Evolutionary conservation across 2,113 vertebrate species (phyloP).

Genomic region (Anarrhichthys ocellatus): DNA sequence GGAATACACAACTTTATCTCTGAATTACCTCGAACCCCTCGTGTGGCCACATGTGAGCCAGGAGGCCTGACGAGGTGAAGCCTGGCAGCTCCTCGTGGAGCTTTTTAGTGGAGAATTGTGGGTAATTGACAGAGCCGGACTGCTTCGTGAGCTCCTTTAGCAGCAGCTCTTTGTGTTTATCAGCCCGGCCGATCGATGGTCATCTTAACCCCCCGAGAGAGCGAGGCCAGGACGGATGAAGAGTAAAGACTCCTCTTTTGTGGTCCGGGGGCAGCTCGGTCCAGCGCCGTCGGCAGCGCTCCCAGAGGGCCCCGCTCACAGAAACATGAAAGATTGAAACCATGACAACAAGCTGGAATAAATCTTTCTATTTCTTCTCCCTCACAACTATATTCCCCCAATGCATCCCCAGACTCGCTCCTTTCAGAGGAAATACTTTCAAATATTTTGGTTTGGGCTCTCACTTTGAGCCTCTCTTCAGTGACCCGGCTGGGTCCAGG

Average conservation of each 20-base stretch:
- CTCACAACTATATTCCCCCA: slow-evolving; percentile 19
- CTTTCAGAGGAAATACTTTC: slow-evolving; percentile 62
- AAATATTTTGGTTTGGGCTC: slow-evolving; percentile 63
- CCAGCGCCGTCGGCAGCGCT: slow-evolving; percentile 55
- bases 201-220: slow-evolving; percentile 63
- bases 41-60: slow-evolving; percentile 17
- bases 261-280: slow-evolving; percentile 53
- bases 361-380: slow-evolving; percentile 40
- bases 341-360: slow-evolving; percentile 68
- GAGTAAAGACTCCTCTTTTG: slow-evolving; percentile 71
- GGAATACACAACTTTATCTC: slow-evolving; percentile 44
- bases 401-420: slow-evolving; percentile 25
- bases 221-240: slow-evolving; percentile 61
- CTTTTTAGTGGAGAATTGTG: slow-evolving; percentile 39
- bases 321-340: slow-evolving; percentile 59
- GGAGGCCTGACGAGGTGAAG: slow-evolving; percentile 12
- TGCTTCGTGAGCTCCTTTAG: slow-evolving; percentile 52
- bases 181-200: slow-evolving; percentile 76
- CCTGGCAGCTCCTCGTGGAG: slow-evolving; percentile 5
- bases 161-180: slow-evolving; percentile 75
- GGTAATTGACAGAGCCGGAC: slow-evolving; percentile 75
- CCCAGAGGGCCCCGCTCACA: slow-evolving; percentile 47
- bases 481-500: slow-evolving; percentile 48
- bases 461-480: slow-evolving; percentile 66
- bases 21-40: not conserved